Evolutionary conservation across 2,797 vertebrate genomes (phyloP), one percentile per base, ranked within the genome.

Genomic region (Chloroceryle inda): DNA sequence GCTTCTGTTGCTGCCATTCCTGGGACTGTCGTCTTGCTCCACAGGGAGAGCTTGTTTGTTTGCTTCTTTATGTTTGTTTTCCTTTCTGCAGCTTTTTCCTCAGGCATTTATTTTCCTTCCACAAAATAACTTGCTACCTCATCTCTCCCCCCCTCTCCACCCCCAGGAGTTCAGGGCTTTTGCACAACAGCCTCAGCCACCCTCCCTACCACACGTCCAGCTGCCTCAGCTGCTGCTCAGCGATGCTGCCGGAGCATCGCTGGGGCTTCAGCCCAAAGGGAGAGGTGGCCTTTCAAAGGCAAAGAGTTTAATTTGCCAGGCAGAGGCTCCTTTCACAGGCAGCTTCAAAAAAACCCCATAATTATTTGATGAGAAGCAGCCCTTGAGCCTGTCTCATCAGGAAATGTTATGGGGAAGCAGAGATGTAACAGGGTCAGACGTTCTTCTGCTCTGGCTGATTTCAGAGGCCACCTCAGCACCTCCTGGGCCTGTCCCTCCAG

Each of bases 291-390:
- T 73, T 92, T 78, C 66, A 82, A 88, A 91, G 75, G 90, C 59
- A 94, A 68, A 88, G 4, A 33, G 75, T 50, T 89, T 88, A 50
- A 64, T 69, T 68, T 58, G n/a, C 50, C 19, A 66, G 71, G 75
- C 47, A 47, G 45, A 47, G 22, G 11, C 24, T 26, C 47, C 47
- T 81, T 55, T 45, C 44, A 58, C 3, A 5, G 11, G n/a, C 56
- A 59, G 56, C 73, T 88, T 91, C 73, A 81, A 27, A 89, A 56
- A 38, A 44, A 11, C 38, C 53, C 73, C 62, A 63, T 93, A 59
- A 90, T 71, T 86, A 84, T 81, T 88, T 81, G 49, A 84, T 61
- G 62, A 94, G 77, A 55, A 75, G 35, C 38, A 83, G 64, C 47
- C 82, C 93, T 80, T 82, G 52, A 91, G 85, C 26, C 26, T 61